Conservation (phyloP, 2,888 invertebrate genomes). For the Drosophila eohydei region DNA sequence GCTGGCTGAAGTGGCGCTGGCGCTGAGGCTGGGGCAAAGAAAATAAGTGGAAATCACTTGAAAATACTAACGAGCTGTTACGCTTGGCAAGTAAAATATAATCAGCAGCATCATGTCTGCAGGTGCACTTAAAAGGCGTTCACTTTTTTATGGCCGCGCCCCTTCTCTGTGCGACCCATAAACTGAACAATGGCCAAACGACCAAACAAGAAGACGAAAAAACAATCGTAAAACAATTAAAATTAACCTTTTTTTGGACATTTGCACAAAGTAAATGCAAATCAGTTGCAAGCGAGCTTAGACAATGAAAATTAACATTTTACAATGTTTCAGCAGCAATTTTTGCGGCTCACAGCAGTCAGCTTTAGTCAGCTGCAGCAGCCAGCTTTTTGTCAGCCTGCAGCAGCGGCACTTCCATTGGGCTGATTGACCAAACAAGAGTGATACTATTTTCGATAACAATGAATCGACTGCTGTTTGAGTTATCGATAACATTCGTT, state of each 20-base stretch:
- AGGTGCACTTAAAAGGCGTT: slow-evolving; percentile 81
- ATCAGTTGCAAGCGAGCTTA: slow-evolving; percentile 37
- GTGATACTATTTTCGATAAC: not conserved
- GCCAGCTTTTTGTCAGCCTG: slow-evolving; percentile 64
- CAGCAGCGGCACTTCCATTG: not conserved
- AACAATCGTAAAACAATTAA: slow-evolving; percentile 68
- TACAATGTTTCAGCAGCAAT: slow-evolving; percentile 18
- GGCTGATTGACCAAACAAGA: slow-evolving; percentile 33
- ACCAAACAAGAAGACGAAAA: not conserved
- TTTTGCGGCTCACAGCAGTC: no score
- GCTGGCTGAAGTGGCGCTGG: slow-evolving; percentile 37
- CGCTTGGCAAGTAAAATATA: slow-evolving; percentile 81
- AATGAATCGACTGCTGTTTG: not conserved
- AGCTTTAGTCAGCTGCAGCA: no score
- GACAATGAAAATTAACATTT: slow-evolving; percentile 38
- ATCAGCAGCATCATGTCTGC: slow-evolving; percentile 81
- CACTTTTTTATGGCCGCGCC: slow-evolving; percentile 64
- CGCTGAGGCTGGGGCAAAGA: slow-evolving; percentile 40
- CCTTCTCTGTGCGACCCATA: slow-evolving; percentile 7
- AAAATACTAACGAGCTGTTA: slow-evolving; percentile 81
- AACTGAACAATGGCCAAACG: slow-evolving; percentile 59
- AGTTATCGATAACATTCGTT: rapidly evolving
- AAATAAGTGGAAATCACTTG: slow-evolving; percentile 81
- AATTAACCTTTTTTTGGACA: slow-evolving; percentile 70
- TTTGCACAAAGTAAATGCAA: slow-evolving; percentile 25